Evolutionary conservation across 2,888 invertebrate species (phyloP), one percentile per base, ranked within the genome.

Genomic region (Mechanitis messenoides): DNA sequence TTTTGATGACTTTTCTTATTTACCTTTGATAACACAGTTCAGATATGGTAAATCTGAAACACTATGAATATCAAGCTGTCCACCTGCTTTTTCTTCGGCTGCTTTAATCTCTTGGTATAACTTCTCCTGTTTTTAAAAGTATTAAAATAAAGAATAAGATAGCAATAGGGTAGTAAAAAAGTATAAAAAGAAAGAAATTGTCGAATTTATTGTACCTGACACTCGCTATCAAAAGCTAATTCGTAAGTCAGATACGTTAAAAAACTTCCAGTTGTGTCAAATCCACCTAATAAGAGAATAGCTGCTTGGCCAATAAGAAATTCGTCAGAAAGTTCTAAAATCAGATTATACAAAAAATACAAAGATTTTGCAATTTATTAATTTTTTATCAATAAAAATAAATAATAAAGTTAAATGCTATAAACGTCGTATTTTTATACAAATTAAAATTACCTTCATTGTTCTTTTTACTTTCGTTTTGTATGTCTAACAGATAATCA

Each of bases 271-370:
- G 80, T 72, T 0, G 86, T 84, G 33, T 87, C 86, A 55, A 82
- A 86, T 0, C 86, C 87, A 0, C 74, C 87, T 64, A 80, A 79
- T 1, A 87, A 68, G 60, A 87, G 80, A 5, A 82, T 66, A 6
- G 78, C 74, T 0, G 83, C 84, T 62, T 87, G 86, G 0, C 87
- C 76, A 1, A 84, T 55, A 6, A 87, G 58, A 1, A 82, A 12
- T 4, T 81, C 81, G 28, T 84, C 80, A 2, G 71, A 64, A 35
- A 83, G 65, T 2, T 74, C 83, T 84, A 69, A 2, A 47, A 58
- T 60, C 42, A 5, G 9, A 42, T 2, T 9, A 42, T 9, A 42
- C 42, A 42, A 56, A 38, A 31, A 45, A 42, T 56, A 20, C 20
- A 20, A 20, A 5, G 9, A 42, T 2, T 9, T 9, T 9, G 9